Percentiles rank a stretch among this genome's conserved stretches.
Conservation (phyloP, 1,140 invertebrate genomes). For the Plutomurus gul region DNA sequence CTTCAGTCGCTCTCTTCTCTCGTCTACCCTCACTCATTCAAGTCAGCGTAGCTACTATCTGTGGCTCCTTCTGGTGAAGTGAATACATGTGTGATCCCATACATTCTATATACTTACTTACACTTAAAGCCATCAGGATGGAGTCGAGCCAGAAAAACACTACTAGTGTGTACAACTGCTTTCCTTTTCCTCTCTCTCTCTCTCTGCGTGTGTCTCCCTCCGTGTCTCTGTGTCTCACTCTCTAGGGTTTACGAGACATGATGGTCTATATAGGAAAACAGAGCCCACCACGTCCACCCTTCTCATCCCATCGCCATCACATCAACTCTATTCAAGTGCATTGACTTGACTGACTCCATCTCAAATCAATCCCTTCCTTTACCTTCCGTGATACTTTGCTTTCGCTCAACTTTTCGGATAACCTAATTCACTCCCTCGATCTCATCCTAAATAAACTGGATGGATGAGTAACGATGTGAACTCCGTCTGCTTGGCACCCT, state of each 20-base stretch:
- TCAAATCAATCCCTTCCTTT: conserved; percentile 38
- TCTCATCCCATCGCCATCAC: background rate
- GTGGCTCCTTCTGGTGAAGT: no score
- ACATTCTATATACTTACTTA: background rate
- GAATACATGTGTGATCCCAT: background rate
- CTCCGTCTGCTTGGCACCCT: conserved; percentile 28
- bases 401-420: conserved; percentile 40
- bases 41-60: background rate
- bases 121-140: background rate
- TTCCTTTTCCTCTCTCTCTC: background rate
- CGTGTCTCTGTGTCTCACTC: no score
- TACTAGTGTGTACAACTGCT: background rate
- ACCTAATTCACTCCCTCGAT: conserved; percentile 34
- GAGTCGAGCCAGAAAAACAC: background rate
- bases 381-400: background rate
- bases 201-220: no score
- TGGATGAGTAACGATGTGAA: conserved; percentile 41
- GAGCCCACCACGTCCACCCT: background rate
- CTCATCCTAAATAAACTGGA: conserved; percentile 43
- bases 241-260: no score
- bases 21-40: background rate
- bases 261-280: no score
- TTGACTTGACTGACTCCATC: conserved; percentile 10
- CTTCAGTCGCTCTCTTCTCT: background rate
- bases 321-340: conserved; percentile 18